A percentile compares a stretch with the other conserved stretches of the same genome.
Evolutionary conservation across 2,113 vertebrate genomes (phyloP).

Genomic region (Bolborhynchus lineola): DNA sequence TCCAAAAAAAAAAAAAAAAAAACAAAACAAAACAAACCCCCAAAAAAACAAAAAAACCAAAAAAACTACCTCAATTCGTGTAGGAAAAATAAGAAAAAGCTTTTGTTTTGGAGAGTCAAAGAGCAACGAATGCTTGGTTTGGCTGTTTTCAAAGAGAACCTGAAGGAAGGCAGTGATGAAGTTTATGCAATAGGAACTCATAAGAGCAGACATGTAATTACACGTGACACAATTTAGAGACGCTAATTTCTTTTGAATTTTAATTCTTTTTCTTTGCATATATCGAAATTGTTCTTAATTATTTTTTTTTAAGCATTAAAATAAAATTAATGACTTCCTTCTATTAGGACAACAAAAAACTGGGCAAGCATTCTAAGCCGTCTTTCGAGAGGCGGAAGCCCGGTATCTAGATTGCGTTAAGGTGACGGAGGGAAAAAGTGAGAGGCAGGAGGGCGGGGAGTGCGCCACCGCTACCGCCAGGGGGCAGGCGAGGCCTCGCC

Average conservation of each 20-base stretch:
- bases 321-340: background rate
- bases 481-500: conserved; percentile 51
- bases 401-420: fast-evolving
- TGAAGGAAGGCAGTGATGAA: background rate
- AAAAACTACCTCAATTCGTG: fast-evolving
- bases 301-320: background rate
- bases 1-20: background rate
- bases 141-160: background rate
- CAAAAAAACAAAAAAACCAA: too few relatives aligned
- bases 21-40: too few relatives aligned
- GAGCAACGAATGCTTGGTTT: fast-evolving
- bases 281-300: background rate
- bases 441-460: background rate
- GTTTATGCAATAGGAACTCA: background rate
- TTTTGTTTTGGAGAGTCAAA: background rate
- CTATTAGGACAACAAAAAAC: background rate
- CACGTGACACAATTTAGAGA: background rate
- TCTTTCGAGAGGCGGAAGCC: fast-evolving
- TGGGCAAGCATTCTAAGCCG: fast-evolving
- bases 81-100: background rate
- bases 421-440: fast-evolving
- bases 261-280: background rate
- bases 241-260: background rate
- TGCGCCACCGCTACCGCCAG: background rate
- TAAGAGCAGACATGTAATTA: fast-evolving